Base-by-base conservation (phyloP, 2,113 vertebrate species). In the Eidolon helvum region DNA sequence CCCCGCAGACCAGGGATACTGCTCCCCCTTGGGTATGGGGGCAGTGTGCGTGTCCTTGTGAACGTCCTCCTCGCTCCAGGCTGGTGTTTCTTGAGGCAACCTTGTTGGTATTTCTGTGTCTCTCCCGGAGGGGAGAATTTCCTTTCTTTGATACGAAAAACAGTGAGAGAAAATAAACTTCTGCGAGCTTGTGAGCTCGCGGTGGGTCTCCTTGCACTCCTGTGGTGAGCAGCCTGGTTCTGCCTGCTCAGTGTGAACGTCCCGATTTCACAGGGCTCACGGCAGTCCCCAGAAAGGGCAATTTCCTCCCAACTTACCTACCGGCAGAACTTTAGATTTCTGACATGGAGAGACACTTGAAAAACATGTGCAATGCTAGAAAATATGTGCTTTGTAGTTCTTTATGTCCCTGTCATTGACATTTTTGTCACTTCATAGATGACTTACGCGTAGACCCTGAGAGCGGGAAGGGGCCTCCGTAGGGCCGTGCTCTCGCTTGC, bases 131-230 rank as follows among this genome's bases (percentile, higher is more conserved):
- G 65, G 22, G 28, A 86, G 92, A 35, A 82, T 78, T 92, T 66
- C 71, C 78, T 97, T 96, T 96, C 82, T 95, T 77, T 57, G 87
- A 66, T 88, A 85, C 59, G 71, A 74, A 57, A 69, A 96, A 95
- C 16, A 48, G 57, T 86, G 59, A 96, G 96, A 85, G 95, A 61
- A 88, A 89, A 96, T 65, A 85, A 97, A 55, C 71, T 72, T 43
- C 4, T 38, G 19, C 7, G 71, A 92, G 69, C 57, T 83, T 57
- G 30, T 9, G 68, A 91, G 68, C 61, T 86, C 88, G 87, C 1
- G 2, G 71, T 61, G 45, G 14, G 89, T 91, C 71, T 94, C 19
- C 35, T 90, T 55, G 65, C 7, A 1, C 33, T 33, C 18, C 7
- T 30, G 5, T 19, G 43, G 0, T 1, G 55, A 48, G 14, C 35